These are phyloP conservation scores for Rhopalosiphum padi DNA, from an alignment of 1,140 invertebrate species.

Conservation along the genomic window DNA sequence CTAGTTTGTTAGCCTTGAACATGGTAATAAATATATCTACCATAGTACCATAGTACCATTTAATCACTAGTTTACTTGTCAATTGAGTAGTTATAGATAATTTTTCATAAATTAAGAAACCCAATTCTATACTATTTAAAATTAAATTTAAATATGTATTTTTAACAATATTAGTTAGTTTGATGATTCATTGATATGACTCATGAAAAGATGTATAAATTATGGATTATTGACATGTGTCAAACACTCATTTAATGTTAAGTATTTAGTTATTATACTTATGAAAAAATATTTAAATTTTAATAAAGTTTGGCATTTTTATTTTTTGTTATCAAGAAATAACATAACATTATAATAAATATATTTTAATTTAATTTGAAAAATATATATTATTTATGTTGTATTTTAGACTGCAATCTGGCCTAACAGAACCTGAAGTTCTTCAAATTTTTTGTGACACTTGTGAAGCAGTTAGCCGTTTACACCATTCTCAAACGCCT, in stretches of 20 bases:
- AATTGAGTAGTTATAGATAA: neutral
- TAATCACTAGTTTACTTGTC: neutral
- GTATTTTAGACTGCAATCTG: slow-evolving; percentile 70
- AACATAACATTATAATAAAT: neutral
- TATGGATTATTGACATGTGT: neutral
- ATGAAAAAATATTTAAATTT: neutral
- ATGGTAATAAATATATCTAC: neutral
- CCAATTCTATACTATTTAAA: neutral
- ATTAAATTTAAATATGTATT: neutral
- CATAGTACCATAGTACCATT: neutral
- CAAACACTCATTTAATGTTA: neutral
- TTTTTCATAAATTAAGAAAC: neutral
- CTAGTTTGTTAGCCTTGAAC: neutral
- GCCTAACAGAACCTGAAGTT: slow-evolving; percentile 83
- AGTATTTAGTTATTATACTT: neutral
- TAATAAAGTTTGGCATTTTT: neutral
- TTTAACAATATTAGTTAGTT: neutral
- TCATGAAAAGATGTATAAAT: neutral
- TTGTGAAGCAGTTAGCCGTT: slow-evolving; percentile 88
- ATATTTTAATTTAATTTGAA: neutral
- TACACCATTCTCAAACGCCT: slow-evolving; percentile 94
- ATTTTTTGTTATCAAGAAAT: neutral
- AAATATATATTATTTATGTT: slow-evolving; percentile 44
- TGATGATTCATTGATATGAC: neutral
- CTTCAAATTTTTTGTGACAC: slow-evolving; percentile 94